A percentile compares a stretch with the other conserved stretches of the same genome.
Conservation (phyloP, 1,140 invertebrate genomes). For the Drosophila jambulina region DNA sequence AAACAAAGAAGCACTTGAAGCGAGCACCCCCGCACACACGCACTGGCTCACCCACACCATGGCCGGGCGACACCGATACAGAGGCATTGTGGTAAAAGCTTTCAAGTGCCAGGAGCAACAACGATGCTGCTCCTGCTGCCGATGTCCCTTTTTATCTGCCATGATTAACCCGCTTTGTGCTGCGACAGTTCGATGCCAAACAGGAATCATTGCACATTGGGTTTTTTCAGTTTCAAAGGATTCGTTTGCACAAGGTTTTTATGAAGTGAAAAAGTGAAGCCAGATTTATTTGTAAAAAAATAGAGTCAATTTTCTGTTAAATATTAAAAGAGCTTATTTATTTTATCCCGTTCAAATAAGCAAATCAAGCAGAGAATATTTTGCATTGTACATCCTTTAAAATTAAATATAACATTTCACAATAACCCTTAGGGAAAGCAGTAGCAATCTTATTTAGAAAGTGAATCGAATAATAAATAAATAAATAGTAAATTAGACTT, state of each 20-base stretch:
- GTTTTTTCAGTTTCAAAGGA: background rate
- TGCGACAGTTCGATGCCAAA: background rate
- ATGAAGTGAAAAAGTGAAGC: background rate
- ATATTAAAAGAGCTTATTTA: background rate
- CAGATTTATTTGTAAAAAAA: background rate
- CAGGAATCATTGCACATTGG: background rate
- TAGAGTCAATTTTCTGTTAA: background rate
- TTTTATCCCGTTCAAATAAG: background rate
- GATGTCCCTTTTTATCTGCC: constrained; percentile 61
- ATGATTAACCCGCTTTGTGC: constrained; percentile 40
- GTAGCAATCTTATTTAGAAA: too few relatives aligned
- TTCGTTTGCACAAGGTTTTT: background rate
- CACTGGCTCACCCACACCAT: constrained; percentile 11
- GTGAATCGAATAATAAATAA: too few relatives aligned
- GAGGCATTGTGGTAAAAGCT: constrained; percentile 78
- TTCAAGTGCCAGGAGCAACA: constrained; percentile 74
- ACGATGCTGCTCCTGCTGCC: constrained; percentile 50
- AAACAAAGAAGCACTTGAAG: constrained; percentile 80
- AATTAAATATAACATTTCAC: background rate
- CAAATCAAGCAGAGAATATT: too few relatives aligned
- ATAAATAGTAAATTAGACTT: too few relatives aligned
- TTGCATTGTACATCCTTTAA: background rate
- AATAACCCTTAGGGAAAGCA: too few relatives aligned
- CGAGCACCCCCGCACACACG: constrained; percentile 33
- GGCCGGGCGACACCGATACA: constrained; percentile 35